Evolutionary conservation across 2,797 vertebrate species (phyloP), one percentile per base, ranked within the genome.

Genomic region (Sebastes minor): DNA sequence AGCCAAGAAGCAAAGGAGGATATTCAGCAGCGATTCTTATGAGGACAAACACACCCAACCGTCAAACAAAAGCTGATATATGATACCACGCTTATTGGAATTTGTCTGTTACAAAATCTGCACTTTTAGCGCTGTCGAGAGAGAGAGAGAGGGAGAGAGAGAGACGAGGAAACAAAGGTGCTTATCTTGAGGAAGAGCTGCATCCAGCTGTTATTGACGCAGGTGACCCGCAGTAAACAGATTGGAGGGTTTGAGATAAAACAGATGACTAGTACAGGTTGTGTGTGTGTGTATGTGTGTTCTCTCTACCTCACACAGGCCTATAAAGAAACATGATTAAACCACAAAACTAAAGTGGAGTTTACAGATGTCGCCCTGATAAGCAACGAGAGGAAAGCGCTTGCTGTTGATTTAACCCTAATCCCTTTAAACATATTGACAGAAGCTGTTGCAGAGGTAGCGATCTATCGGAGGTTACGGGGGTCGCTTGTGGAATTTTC

Each of bases 131-230:
- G 20, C 74, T 66, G 7, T 32, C 64, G 59, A 49, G 56, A 46
- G 30, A 53, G 57, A 65, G 16, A 30, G 56, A 46, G 30, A 53
- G 57, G 46, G 38, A 16, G 59, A 49, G 16, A 46, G 30, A 53
- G 57, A 65, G 16, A 25, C 0, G 27, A 63, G n/a, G 52, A 63
- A 83, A 91, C 79, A 91, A 88, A 84, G 64, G 32, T 22, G 35
- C 75, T 90, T 88, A 90, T 93, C 90, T 91, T 2, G 14, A 91
- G 87, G 80, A 88, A 88, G 78, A 82, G 76, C 64, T 70, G 53
- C 82, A 83, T 91, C 89, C 74, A 72, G 49, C 63, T 6, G 22
- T 78, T 88, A 88, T 91, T 90, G 92, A 89, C 76, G 59, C 88
- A 88, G 81, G 82, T 91, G 89, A 92, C 74, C 60, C 63, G 57